Evolutionary conservation across 2,888 invertebrate species (phyloP).

Genomic region (Cataglyphis altisquamis): DNA sequence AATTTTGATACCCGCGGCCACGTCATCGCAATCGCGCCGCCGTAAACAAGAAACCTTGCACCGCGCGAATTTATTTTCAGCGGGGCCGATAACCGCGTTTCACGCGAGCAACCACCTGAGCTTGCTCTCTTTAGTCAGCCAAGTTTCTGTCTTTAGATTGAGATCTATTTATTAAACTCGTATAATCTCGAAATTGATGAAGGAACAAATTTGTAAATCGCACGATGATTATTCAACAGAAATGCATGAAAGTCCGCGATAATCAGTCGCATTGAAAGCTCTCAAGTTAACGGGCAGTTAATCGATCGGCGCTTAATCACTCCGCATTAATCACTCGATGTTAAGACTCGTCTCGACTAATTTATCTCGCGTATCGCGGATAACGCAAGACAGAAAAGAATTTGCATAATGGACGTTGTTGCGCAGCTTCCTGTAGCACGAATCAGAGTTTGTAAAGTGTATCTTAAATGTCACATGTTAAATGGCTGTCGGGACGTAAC

Average conservation of each 20-base stretch:
- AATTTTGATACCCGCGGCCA: slow-evolving; percentile 63
- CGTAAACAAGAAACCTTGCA: slow-evolving; percentile 63
- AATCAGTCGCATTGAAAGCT: neutral
- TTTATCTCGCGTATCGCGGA: slow-evolving; percentile 65
- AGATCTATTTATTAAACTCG: neutral
- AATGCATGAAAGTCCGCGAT: neutral
- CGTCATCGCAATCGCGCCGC: slow-evolving; percentile 49
- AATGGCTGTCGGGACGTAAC: slow-evolving; percentile 20
- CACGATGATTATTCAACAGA: neutral
- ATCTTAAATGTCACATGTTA: slow-evolving; percentile 23
- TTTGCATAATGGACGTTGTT: slow-evolving; percentile 31
- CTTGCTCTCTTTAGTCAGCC: neutral
- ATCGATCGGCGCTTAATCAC: slow-evolving; percentile 72
- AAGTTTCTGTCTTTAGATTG: neutral
- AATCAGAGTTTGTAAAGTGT: slow-evolving; percentile 18
- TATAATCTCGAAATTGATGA: neutral
- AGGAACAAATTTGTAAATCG: neutral
- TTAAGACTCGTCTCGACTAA: slow-evolving; percentile 73
- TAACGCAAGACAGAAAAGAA: slow-evolving; percentile 14
- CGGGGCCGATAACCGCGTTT: slow-evolving; percentile 50
- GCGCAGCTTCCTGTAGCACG: slow-evolving; percentile 44
- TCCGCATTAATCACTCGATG: slow-evolving; percentile 67
- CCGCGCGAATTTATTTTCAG: slow-evolving; percentile 44
- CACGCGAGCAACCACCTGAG: slow-evolving; percentile 33
- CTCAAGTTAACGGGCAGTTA: slow-evolving; percentile 34